Conservation (phyloP, 1,140 invertebrate species). For the Bombus waltoni region DNA sequence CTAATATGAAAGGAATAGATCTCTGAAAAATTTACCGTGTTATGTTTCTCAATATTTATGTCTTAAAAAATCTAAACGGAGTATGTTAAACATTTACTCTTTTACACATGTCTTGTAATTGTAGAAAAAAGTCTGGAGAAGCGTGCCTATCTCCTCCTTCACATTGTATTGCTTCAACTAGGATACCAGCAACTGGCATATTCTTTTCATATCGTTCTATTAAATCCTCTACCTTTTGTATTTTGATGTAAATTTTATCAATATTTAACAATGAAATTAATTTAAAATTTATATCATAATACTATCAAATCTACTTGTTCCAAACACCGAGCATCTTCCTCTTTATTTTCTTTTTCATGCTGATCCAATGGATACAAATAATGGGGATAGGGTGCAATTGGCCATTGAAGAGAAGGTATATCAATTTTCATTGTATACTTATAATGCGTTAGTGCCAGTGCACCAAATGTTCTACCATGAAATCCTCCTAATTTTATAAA, state of each 20-base stretch:
- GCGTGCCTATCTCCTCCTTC: slow-evolving; percentile 45
- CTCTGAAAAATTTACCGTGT: slow-evolving; percentile 1
- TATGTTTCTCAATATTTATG: not conserved
- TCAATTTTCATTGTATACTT: slow-evolving; percentile 38
- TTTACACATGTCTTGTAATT: slow-evolving; percentile 30
- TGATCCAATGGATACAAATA: slow-evolving; percentile 40
- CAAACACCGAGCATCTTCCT: slow-evolving; percentile 37
- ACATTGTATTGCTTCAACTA: slow-evolving; percentile 46
- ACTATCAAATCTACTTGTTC: slow-evolving; percentile 21
- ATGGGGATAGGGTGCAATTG: slow-evolving; percentile 33
- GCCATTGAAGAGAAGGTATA: slow-evolving; percentile 46
- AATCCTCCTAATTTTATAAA: slow-evolving; percentile 34
- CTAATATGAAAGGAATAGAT: slow-evolving; percentile 38
- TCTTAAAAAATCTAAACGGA: not conserved
- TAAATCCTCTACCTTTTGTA: slow-evolving; percentile 36
- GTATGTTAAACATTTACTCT: slow-evolving; percentile 5
- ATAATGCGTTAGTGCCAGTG: slow-evolving; percentile 33
- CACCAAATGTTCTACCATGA: slow-evolving; percentile 49
- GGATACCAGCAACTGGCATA: slow-evolving; percentile 36
- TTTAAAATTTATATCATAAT: not conserved
- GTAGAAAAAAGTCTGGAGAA: slow-evolving; percentile 38
- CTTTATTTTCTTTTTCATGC: slow-evolving; percentile 30
- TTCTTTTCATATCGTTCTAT: slow-evolving; percentile 26
- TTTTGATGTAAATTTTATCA: not conserved
- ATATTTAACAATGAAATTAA: not conserved